These are phyloP conservation scores for Drosophila arawakana DNA, from an alignment of 1,140 invertebrate species.

Conservation along the genomic window DNA sequence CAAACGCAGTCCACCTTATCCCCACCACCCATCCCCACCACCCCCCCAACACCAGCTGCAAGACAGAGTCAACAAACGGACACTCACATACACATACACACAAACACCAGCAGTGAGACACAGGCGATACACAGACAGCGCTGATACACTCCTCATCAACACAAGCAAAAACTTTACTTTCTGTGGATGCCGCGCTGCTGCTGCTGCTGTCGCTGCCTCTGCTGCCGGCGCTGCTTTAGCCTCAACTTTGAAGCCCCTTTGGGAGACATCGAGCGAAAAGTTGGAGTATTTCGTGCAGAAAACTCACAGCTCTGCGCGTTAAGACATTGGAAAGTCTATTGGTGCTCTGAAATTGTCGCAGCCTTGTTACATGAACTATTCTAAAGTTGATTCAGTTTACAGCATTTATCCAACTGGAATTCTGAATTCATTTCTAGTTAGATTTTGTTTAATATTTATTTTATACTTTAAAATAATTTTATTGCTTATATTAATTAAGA, in stretches of 20 bases:
- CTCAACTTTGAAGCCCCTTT: neutral
- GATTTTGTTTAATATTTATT: no score
- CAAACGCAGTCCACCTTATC: conserved; percentile 31
- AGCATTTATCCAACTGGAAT: no score
- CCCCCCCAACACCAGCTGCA: conserved; percentile 41
- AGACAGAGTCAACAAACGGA: conserved; percentile 77
- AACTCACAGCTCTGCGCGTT: no score
- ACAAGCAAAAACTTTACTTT: conserved; percentile 54
- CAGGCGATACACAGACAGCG: conserved; percentile 26
- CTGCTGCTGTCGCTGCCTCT: conserved; percentile 25
- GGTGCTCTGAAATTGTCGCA: no score
- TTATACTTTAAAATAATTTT: no score
- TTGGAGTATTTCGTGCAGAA: no score
- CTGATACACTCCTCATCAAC: conserved; percentile 19
- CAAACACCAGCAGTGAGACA: conserved; percentile 3
- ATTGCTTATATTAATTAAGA: no score
- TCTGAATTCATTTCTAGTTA: no score
- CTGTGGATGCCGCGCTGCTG: conserved; percentile 31
- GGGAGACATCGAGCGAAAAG: no score
- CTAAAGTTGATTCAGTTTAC: no score
- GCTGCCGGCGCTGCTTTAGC: conserved; percentile 17
- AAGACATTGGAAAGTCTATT: no score
- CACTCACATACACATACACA: conserved; percentile 58
- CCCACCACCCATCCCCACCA: conserved; percentile 23
- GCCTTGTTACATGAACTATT: no score